Evolutionary conservation across 2,888 invertebrate species (phyloP).

Genomic region (Trachelus tabidus): DNA sequence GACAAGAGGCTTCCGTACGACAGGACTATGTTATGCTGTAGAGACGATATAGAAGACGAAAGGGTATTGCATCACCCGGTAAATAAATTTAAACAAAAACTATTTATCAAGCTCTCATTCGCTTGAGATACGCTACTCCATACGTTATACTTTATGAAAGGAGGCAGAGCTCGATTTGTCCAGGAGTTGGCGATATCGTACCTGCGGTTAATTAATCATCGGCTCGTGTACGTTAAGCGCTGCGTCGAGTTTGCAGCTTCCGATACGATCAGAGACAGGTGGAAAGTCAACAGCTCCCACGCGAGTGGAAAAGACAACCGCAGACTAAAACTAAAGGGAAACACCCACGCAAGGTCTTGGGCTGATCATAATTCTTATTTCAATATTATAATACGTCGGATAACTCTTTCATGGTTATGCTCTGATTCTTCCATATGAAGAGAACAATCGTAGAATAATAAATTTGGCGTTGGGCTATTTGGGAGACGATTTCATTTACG

Average conservation of each 20-base stretch:
- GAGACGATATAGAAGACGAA: background rate
- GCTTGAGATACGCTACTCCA: background rate
- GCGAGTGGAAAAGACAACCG: slow-evolving; percentile 19
- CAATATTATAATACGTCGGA: background rate
- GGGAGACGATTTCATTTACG: too few species aligned
- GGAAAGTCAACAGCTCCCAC: slow-evolving; percentile 38
- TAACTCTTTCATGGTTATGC: background rate
- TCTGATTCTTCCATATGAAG: background rate
- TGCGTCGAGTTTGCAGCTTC: slow-evolving; percentile 29
- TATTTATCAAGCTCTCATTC: background rate
- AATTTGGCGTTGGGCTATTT: too few species aligned
- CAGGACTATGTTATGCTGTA: background rate
- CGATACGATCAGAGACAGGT: slow-evolving; percentile 48
- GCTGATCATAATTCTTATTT: background rate
- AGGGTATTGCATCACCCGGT: background rate
- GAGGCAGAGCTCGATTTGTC: background rate
- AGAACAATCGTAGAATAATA: background rate
- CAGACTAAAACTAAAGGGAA: background rate
- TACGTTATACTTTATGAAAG: background rate
- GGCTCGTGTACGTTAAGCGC: slow-evolving; percentile 16
- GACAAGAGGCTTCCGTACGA: background rate
- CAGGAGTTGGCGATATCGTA: background rate
- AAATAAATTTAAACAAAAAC: background rate
- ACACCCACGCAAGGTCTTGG: background rate
- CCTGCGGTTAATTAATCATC: slow-evolving; percentile 46